phyloP scores from a whole-genome alignment of 2,797 vertebrate species.

The Chloroceryle amazona region DNA sequence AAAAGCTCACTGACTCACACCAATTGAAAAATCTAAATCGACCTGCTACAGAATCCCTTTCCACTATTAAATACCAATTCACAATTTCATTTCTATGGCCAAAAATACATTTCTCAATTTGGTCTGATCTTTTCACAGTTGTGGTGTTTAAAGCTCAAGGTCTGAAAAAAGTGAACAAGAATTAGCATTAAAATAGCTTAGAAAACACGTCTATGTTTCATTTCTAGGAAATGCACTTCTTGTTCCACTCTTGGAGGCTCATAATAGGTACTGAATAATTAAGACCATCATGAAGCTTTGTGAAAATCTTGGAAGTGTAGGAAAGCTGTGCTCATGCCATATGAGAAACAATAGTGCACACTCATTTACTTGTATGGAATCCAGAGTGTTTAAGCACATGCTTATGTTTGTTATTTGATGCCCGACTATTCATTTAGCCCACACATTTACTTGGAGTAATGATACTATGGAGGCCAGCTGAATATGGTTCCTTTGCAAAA shows the following conservation, averaged over 20 bases:
- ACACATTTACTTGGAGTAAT: background rate
- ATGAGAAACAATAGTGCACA: background rate
- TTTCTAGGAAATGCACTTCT: background rate
- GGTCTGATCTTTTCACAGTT: constrained; percentile 28
- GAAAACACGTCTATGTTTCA: constrained; percentile 18
- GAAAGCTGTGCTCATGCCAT: background rate
- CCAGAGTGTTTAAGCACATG: background rate
- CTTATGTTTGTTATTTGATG: background rate
- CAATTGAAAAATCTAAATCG: constrained; percentile 61
- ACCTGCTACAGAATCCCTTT: constrained; percentile 53
- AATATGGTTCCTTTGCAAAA: background rate
- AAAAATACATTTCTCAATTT: constrained; percentile 54
- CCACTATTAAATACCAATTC: constrained; percentile 66
- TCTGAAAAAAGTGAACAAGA: background rate
- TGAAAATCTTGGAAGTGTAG: background rate
- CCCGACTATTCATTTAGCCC: background rate
- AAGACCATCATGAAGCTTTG: constrained; percentile 12
- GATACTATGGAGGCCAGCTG: background rate
- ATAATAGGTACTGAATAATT: constrained; percentile 56
- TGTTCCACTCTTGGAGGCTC: background rate
- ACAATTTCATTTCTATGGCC: constrained; percentile 46
- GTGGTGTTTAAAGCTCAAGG: constrained; percentile 24
- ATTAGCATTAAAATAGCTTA: constrained; percentile 48
- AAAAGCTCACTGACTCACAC: constrained; percentile 71
- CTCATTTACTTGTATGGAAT: constrained; percentile 5